Percentiles rank a stretch among this genome's conserved stretches.
Evolutionary conservation across 2,113 vertebrate genomes (phyloP).

Genomic region (Nothocercus julius): DNA sequence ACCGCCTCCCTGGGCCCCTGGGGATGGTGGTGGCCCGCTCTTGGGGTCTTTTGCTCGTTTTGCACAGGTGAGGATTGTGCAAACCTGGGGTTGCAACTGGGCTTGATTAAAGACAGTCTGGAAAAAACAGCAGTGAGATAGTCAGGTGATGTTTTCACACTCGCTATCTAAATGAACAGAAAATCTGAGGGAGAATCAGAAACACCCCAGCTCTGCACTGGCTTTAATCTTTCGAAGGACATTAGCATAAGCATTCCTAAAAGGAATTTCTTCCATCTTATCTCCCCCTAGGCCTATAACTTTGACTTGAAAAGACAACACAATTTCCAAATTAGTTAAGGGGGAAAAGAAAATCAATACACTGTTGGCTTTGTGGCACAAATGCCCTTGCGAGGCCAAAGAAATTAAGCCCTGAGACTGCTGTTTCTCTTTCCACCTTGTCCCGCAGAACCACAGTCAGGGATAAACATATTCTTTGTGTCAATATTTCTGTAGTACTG

Average conservation of each 20-base stretch:
- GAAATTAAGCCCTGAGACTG: slow-evolving; percentile 52
- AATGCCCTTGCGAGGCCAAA: slow-evolving; percentile 42
- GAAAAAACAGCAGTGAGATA: background rate
- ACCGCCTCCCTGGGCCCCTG: rapidly evolving
- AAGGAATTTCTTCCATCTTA: background rate
- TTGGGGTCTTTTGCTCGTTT: background rate
- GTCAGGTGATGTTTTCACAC: background rate
- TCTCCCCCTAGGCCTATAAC: background rate
- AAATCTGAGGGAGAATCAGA: background rate
- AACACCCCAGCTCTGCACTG: background rate
- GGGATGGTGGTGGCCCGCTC: background rate
- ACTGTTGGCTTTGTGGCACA: background rate
- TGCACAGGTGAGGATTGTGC: background rate
- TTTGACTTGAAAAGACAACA: slow-evolving; percentile 22
- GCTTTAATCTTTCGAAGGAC: background rate
- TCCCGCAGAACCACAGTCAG: slow-evolving; percentile 20
- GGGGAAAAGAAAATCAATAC: slow-evolving; percentile 1
- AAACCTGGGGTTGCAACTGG: background rate
- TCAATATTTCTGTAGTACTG: slow-evolving; percentile 58
- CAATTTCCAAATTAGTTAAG: background rate
- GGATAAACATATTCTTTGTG: slow-evolving; percentile 69
- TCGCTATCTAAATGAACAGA: background rate
- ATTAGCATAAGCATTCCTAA: background rate
- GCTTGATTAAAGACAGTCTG: background rate
- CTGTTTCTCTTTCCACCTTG: slow-evolving; percentile 51